Base-by-base conservation (phyloP, 1,140 invertebrate species). In the Drosophila grimshawi region DNA sequence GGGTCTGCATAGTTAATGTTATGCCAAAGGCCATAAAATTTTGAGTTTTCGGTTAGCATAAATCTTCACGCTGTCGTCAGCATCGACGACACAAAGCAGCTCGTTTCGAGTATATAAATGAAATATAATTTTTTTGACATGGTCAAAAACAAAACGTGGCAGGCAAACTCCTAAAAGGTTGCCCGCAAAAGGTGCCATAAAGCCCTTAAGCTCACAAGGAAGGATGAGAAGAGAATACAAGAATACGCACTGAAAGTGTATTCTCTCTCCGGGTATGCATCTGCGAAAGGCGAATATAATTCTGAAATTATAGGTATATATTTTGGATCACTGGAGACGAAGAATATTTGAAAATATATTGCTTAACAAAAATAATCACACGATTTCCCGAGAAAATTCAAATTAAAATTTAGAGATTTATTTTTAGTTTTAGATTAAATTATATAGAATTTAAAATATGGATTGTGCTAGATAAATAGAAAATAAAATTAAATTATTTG, bases 11-110 rank as follows among this genome's bases (percentile, higher is more conserved):
- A 70, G 59, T 77, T 85, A 46, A 52, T 62, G 57, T 67, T 35
- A 27, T 19, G 65, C 46, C 61, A 60, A 46, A 48, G 49, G 63
- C 77, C 60, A 75, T 89, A 75, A 80, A 88, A 88, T 74, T 78
- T 80, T 77, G 79, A 71, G 70, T 80, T 86, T 75, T 52, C 48
- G 39, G 27, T 53, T 11, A 11, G 11, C 85, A 77, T 89, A 88
- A 89, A 88, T 88, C 80, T 69, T 80, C 53, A 52, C 19, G 64
- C 46, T 74, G 83, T 86, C 81, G 62, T 80, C 66, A 69, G 51
- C 71, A 69, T 69, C 46, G 60, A 75, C 59, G 53, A 53, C 68
- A 70, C 63, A 79, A 72, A 55, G 56, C 61, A 55, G 59, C 62
- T 48, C 65, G 69, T 67, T 76, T 77, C 27, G 37, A 64, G 68